Conservation (phyloP, 2,797 vertebrate genomes). For the Triplophysa bombifrons region DNA sequence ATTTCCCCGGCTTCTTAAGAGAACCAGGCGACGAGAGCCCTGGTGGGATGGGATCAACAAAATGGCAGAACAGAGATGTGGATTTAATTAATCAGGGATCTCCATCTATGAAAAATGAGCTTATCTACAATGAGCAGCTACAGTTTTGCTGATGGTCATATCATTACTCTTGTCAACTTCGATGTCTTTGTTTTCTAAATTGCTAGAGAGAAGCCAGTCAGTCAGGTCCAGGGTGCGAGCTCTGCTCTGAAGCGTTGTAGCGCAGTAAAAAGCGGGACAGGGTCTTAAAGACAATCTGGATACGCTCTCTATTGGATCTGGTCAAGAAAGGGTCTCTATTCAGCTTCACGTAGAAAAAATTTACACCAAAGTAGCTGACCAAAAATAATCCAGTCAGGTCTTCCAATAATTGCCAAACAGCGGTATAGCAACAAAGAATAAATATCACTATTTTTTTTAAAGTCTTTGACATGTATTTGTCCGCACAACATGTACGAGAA, state of each 20-base stretch:
- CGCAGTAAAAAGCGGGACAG: conserved; percentile 57
- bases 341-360: conserved; percentile 65
- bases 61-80: conserved; percentile 83
- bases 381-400: conserved; percentile 46
- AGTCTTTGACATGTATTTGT: no score
- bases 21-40: conserved; percentile 89
- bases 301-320: background rate
- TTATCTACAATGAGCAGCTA: background rate
- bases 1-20: conserved; percentile 98
- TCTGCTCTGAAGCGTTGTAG: conserved; percentile 64
- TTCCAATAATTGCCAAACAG: conserved; percentile 28
- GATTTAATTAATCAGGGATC: conserved; percentile 78
- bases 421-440: background rate
- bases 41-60: conserved; percentile 86
- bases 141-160: background rate
- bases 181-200: background rate
- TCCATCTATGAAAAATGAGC: conserved; percentile 62
- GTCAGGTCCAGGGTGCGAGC: conserved; percentile 60
- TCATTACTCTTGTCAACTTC: background rate
- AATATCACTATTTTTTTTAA: background rate
- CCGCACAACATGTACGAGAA: no score
- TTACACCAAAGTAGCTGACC: conserved; percentile 56
- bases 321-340: conserved; percentile 48
- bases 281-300: conserved; percentile 40
- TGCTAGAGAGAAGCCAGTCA: conserved; percentile 24